A percentile compares a stretch with the other conserved stretches of the same genome.
phyloP scores from a whole-genome alignment of 2,888 invertebrate species.

The Eupithecia abbreviata region DNA sequence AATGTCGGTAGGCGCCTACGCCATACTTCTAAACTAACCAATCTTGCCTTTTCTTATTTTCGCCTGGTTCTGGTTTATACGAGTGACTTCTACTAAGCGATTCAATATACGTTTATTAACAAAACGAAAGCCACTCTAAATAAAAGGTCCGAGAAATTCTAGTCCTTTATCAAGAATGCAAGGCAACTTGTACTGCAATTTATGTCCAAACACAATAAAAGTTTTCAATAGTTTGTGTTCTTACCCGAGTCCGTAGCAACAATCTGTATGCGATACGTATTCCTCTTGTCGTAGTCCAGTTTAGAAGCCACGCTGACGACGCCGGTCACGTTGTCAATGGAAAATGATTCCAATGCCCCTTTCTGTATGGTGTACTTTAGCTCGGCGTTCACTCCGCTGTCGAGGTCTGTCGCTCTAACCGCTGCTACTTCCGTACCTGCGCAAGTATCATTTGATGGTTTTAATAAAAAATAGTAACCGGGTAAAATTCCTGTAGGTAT shows the following conservation, averaged over 20 bases:
- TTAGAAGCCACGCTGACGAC: constrained; percentile 89
- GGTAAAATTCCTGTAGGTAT: too few species aligned
- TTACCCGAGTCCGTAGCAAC: constrained; percentile 91
- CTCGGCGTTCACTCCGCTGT: constrained; percentile 93
- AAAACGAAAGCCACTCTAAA: neutral
- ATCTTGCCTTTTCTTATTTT: neutral
- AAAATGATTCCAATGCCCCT: constrained; percentile 93
- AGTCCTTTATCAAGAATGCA: neutral
- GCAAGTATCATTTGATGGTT: too few species aligned
- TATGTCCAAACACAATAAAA: too few species aligned
- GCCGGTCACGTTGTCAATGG: constrained; percentile 90
- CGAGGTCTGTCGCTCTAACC: constrained; percentile 91
- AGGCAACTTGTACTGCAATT: too few species aligned
- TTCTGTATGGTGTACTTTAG: constrained; percentile 92
- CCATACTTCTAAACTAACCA: neutral
- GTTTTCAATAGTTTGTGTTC: constrained; percentile 15
- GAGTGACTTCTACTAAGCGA: neutral
- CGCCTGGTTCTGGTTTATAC: neutral
- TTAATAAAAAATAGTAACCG: neutral
- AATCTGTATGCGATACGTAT: constrained; percentile 91
- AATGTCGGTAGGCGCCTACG: neutral
- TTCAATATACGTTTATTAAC: neutral
- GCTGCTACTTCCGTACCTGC: constrained; percentile 89
- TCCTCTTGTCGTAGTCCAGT: constrained; percentile 92
- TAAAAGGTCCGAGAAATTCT: neutral